Percentiles rank a stretch among this genome's conserved stretches.
Conservation (phyloP, 2,888 invertebrate species). For the Catocala nupta region DNA sequence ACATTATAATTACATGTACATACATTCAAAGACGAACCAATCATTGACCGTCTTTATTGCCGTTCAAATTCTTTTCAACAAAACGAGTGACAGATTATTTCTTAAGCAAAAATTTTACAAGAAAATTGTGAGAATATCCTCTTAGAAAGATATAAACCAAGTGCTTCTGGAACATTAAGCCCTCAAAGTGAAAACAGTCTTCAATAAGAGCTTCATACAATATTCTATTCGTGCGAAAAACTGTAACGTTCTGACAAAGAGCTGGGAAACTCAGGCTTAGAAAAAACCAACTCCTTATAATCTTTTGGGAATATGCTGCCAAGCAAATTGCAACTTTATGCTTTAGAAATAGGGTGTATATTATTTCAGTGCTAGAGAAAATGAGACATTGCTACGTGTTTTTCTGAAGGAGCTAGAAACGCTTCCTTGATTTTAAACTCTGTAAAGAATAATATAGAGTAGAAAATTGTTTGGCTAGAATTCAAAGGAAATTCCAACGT, state of each 20-base stretch:
- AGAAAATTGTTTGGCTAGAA: neutral
- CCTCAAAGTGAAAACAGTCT: constrained; percentile 37
- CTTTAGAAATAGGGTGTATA: accelerated
- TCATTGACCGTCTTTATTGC: too few species aligned
- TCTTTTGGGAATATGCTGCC: neutral
- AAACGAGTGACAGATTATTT: neutral
- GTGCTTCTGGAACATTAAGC: constrained; percentile 26
- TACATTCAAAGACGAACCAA: too few species aligned
- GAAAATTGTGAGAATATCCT: neutral
- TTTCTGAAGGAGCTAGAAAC: constrained; percentile 18
- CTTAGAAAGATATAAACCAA: constrained; percentile 25
- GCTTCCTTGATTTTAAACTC: constrained; percentile 4
- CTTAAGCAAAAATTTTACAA: neutral
- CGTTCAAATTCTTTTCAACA: too few species aligned
- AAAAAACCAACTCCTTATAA: constrained; percentile 30
- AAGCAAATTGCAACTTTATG: constrained; percentile 8
- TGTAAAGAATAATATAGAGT: neutral
- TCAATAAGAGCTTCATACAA: constrained; percentile 39
- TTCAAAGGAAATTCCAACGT: constrained; percentile 8
- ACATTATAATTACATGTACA: too few species aligned
- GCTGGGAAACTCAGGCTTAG: constrained; percentile 12
- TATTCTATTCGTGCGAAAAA: constrained; percentile 48
- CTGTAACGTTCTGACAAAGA: constrained; percentile 28
- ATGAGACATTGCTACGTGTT: constrained; percentile 26
- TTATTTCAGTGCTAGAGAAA: neutral